These are phyloP conservation scores for Drosophila kurseongensis DNA, from an alignment of 1,140 invertebrate genomes.

Conservation along the genomic window DNA sequence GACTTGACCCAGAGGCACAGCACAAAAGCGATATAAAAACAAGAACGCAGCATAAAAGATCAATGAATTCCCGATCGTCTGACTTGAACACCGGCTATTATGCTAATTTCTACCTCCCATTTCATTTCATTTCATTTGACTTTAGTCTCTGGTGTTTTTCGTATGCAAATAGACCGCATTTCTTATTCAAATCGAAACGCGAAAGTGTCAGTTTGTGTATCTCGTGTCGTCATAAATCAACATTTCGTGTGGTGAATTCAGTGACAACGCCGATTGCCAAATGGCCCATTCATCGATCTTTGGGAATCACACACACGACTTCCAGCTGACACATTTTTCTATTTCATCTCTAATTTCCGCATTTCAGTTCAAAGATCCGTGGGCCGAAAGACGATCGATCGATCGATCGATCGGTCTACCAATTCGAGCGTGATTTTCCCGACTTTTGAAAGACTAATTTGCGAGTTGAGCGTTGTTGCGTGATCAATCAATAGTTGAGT, in stretches of 20 bases:
- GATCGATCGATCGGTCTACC: conserved; percentile 2
- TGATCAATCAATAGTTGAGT: conserved; percentile 9
- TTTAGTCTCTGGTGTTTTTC: not conserved
- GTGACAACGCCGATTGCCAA: conserved; percentile 21
- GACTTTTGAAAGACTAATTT: conserved; percentile 15
- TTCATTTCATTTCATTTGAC: conserved; percentile 23
- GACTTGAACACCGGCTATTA: conserved; percentile 20
- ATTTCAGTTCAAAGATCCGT: conserved; percentile 16
- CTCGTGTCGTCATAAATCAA: conserved; percentile 43
- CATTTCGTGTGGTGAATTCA: conserved; percentile 14
- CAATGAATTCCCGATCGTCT: conserved; percentile 33
- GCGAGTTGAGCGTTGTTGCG: not conserved
- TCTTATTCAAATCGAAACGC: conserved; percentile 36
- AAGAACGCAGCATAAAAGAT: conserved; percentile 15
- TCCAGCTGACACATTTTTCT: not conserved
- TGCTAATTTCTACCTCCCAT: conserved; percentile 40
- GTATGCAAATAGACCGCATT: conserved; percentile 34
- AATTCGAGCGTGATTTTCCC: conserved; percentile 3
- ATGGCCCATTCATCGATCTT: conserved; percentile 35
- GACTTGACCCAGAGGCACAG: conserved; percentile 31
- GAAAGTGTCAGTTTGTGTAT: conserved; percentile 41
- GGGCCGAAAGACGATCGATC: conserved; percentile 12
- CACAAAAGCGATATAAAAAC: conserved; percentile 3
- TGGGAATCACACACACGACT: conserved; percentile 16
- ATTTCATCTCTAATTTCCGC: conserved; percentile 14